Conservation (phyloP, 1,140 invertebrate genomes). For the Drosophila asahinai region DNA sequence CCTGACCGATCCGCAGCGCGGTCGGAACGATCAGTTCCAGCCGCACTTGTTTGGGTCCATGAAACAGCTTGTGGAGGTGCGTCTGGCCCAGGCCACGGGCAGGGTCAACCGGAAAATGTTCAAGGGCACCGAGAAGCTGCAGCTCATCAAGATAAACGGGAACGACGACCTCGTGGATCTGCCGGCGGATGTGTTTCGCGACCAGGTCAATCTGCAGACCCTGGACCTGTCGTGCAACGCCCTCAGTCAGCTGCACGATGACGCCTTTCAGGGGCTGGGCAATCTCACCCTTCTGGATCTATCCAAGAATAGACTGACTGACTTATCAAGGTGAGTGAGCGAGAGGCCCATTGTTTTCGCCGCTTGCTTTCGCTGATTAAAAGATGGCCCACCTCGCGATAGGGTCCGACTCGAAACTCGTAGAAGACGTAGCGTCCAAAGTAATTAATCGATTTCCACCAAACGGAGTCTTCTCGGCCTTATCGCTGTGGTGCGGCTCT, state of each 20-base stretch:
- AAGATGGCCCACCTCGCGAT: conserved; percentile 86
- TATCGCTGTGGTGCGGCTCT: conserved; percentile 36
- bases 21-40: conserved; percentile 8
- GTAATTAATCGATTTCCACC: conserved; percentile 51
- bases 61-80: conserved; percentile 85
- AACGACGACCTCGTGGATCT: conserved; percentile 86
- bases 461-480: conserved; percentile 12
- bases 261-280: conserved; percentile 86
- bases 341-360: conserved; percentile 4
- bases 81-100: conserved; percentile 74
- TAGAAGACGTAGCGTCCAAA: conserved; percentile 20
- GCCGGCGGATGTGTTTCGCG: conserved; percentile 86
- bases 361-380: conserved; percentile 46
- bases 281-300: conserved; percentile 86
- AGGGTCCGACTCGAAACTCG: conserved; percentile 52
- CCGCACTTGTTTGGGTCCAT: conserved; percentile 58
- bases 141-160: conserved; percentile 86
- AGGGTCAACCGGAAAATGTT: conserved; percentile 87
- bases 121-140: conserved; percentile 86
- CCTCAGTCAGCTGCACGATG: conserved; percentile 85
- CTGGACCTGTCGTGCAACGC: conserved; percentile 87
- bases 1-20: conserved; percentile 8
- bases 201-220: conserved; percentile 86
- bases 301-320: conserved; percentile 85
- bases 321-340: conserved; percentile 63